A percentile compares a stretch with the other conserved stretches of the same genome.
Evolutionary conservation across 2,888 invertebrate genomes (phyloP).

Genomic region (Leuctra nigra): DNA sequence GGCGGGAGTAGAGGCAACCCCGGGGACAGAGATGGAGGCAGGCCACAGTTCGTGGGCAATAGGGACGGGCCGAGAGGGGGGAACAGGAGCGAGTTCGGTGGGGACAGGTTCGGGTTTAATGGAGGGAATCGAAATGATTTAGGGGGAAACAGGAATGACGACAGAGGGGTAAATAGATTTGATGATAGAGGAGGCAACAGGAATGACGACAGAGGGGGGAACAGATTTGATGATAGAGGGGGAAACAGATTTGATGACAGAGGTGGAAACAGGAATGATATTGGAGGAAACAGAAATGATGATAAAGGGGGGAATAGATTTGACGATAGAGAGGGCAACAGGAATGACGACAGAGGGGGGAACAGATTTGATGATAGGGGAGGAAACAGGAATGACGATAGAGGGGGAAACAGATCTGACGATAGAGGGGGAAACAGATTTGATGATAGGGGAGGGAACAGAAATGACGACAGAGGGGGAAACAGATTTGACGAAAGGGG

Average conservation of each 20-base stretch:
- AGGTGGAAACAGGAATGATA: no score
- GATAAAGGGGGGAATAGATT: not conserved
- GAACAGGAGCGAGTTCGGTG: no score
- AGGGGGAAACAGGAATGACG: not conserved
- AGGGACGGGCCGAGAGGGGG: not conserved
- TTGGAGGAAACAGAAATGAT: not conserved
- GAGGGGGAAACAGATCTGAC: not conserved
- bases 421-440: no score
- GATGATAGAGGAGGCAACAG: not conserved
- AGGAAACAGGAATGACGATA: not conserved
- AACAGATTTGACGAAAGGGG: not conserved
- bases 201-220: not conserved
- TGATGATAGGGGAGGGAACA: no score
- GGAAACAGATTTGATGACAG: not conserved
- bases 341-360: not conserved
- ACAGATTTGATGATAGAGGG: not conserved
- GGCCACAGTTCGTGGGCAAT: not conserved
- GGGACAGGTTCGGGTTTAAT: no score
- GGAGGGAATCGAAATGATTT: no score
- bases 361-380: not conserved
- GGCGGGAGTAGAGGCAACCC: not conserved
- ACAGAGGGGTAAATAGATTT: not conserved
- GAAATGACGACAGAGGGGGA: not conserved
- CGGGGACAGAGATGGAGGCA: not conserved
- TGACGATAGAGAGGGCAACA: not conserved